phyloP scores from a whole-genome alignment of 1,140 invertebrate genomes.

The Pogonognathellus flavescens region DNA sequence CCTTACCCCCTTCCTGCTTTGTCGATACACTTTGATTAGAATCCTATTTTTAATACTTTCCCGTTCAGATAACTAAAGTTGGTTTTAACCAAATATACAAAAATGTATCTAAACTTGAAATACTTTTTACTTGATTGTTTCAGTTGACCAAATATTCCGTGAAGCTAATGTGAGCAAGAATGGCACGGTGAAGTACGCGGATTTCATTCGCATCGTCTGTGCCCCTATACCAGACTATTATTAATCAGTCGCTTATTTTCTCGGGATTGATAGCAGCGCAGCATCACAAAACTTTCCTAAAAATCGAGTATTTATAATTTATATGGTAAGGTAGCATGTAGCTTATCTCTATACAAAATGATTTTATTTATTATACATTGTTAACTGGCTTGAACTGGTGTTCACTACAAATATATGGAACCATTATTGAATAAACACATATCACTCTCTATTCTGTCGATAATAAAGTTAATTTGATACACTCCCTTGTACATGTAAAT shows the following conservation, averaged over 20 bases:
- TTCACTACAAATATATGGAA: background rate
- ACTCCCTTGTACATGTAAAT: too few species aligned
- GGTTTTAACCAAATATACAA: too few species aligned
- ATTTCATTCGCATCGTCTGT: conserved; percentile 93
- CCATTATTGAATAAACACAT: conserved; percentile 8
- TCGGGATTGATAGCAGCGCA: too few species aligned
- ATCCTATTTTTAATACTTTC: too few species aligned
- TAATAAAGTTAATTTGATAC: background rate
- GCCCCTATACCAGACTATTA: conserved; percentile 96
- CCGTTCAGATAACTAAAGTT: too few species aligned
- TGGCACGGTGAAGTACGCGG: conserved; percentile 88
- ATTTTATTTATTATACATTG: background rate
- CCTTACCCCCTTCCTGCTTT: too few species aligned
- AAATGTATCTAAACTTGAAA: background rate
- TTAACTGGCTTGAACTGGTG: background rate
- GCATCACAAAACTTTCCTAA: too few species aligned
- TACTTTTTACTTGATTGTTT: conserved; percentile 68
- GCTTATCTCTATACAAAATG: too few species aligned
- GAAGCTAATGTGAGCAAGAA: conserved; percentile 88
- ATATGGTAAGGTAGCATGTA: too few species aligned
- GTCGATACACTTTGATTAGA: too few species aligned
- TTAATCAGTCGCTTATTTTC: conserved; percentile 69
- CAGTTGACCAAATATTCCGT: conserved; percentile 92
- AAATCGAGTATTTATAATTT: too few species aligned
- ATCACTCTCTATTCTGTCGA: background rate